Percentiles rank a stretch among this genome's conserved stretches.
phyloP scores from a whole-genome alignment of 2,113 vertebrate genomes.

The Isurus oxyrinchus region DNA sequence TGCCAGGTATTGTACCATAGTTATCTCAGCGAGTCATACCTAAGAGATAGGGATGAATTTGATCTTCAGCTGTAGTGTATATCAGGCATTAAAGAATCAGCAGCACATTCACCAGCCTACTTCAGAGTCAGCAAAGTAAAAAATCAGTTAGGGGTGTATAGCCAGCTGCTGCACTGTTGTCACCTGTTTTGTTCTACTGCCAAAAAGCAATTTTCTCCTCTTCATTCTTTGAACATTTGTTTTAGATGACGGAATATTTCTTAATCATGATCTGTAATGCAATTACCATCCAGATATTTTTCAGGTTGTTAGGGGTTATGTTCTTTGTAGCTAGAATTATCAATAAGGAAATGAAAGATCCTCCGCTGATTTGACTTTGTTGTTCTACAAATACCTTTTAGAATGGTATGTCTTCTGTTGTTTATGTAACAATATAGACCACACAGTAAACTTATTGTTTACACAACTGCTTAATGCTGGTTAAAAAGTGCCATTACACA shows the following conservation, averaged over 20 bases:
- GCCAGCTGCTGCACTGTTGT: background rate
- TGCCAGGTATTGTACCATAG: background rate
- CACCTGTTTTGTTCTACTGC: background rate
- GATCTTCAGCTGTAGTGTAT: background rate
- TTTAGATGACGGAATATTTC: background rate
- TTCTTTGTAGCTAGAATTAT: background rate
- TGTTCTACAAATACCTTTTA: conserved; percentile 20
- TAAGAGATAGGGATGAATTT: background rate
- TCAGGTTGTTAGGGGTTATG: background rate
- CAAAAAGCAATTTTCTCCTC: background rate
- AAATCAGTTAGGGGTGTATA: background rate
- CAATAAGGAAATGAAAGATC: background rate
- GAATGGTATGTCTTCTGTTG: conserved; percentile 1
- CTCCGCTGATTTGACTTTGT: background rate
- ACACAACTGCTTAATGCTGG: conserved; percentile 29
- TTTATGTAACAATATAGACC: conserved; percentile 31
- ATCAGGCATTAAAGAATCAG: background rate
- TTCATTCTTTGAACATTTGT: background rate
- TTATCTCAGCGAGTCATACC: background rate
- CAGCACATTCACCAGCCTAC: background rate
- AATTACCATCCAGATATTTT: background rate
- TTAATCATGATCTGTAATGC: background rate
- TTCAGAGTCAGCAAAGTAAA: background rate
- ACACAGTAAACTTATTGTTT: conserved; percentile 33
- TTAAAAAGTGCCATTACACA: conserved; percentile 8